Base-by-base conservation (phyloP, 53 echinoderm and acorn worm species). In the Stichopus horrens region DNA sequence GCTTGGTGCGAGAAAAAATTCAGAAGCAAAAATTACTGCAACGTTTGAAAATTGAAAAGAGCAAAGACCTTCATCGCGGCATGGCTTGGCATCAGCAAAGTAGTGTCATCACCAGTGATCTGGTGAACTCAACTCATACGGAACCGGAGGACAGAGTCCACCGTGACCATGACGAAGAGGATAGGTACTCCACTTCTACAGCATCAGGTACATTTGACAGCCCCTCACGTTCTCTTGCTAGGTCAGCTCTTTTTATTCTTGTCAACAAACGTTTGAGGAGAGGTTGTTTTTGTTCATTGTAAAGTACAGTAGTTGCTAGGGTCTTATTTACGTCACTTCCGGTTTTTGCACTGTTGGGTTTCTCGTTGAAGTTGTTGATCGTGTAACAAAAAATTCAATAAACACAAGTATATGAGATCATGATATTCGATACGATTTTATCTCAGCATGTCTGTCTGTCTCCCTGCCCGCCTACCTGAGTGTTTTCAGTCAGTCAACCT, bases 1-100 rank as follows among this genome's bases (percentile, higher is more conserved):
- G 93, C 7, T 86, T 93, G 52, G 93, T 91, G 23, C 85, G 91
- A 5, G 89, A 93, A 58, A 93, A 93, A 75, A 91, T 93, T 5
- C 88, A 89, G 65, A 89, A 77, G 52, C 93, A 93, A 53, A 89
- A 87, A 80, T 67, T 88, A 55, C 59, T 93, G 22, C 73, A 91
- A 59, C 86, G 83, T 4, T 83, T 93, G 67, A 93, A 89, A 57
- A 23, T 83, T 8, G 83, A 83, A 57, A 83, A 56, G 57, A 23
- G 83, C 9, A 83, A 83, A 57, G 56, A 19, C 58, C 21, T 83
- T 7, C 83, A 83, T 60, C 11, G 54, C 4, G 83, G 83, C 14
- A 56, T 83, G 83, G 8, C 22, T 60, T 83, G 83, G 83, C 58
- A 83, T 58, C 57, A 58, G 58, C 55, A 83, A 57, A 58, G 83